phyloP scores from a whole-genome alignment of 2,888 invertebrate species.

The Athripsodes cinereus region DNA sequence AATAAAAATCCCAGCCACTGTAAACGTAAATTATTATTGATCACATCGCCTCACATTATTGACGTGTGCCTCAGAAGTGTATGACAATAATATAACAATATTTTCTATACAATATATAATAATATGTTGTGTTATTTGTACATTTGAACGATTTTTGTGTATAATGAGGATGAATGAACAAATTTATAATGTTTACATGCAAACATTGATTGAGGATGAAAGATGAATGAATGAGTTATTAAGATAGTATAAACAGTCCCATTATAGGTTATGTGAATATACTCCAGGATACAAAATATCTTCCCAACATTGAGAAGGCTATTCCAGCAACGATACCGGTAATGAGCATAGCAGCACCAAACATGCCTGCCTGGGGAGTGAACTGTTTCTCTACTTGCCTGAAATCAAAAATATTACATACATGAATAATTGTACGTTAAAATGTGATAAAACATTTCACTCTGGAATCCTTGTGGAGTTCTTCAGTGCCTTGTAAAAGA shows the following conservation, averaged over 20 bases:
- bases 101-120: too few relatives aligned
- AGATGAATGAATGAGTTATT: neutral
- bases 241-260: neutral
- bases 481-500: too few relatives aligned
- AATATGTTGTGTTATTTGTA: too few relatives aligned
- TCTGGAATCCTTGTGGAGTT: too few relatives aligned
- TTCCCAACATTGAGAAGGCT: conserved; percentile 64
- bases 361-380: conserved; percentile 89
- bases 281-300: conserved; percentile 46
- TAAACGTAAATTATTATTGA: too few relatives aligned
- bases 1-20: too few relatives aligned
- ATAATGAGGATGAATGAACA: neutral
- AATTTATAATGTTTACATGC: neutral
- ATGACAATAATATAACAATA: too few relatives aligned
- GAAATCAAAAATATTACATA: too few relatives aligned
- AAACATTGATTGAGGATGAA: neutral
- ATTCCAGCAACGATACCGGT: conserved; percentile 87
- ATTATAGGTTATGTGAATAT: conserved; percentile 26
- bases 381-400: conserved; percentile 78
- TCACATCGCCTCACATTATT: too few relatives aligned
- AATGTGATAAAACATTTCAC: too few relatives aligned
- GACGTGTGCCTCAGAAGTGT: too few relatives aligned
- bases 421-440: neutral
- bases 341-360: conserved; percentile 87
- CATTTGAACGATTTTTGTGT: too few relatives aligned